A percentile compares a stretch with the other conserved stretches of the same genome.
phyloP scores from a whole-genome alignment of 1,140 invertebrate species.

The Macrostomum lignano region DNA sequence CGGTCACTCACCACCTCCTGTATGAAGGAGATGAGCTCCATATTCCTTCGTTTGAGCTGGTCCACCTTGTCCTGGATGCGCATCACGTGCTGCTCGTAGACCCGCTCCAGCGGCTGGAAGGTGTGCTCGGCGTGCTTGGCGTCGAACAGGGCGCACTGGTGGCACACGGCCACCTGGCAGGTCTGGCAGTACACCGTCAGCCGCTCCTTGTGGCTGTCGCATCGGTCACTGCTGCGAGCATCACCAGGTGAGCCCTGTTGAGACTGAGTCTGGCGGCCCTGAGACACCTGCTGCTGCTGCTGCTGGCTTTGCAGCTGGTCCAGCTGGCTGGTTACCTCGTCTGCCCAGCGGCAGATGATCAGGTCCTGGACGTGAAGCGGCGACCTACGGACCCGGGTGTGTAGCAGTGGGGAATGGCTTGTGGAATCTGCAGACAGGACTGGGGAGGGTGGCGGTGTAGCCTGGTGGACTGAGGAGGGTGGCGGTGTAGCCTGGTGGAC shows the following conservation, averaged over 20 bases:
- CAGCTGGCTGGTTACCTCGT: conserved; percentile 68
- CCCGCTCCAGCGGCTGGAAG: conserved; percentile 62
- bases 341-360: conserved; percentile 72
- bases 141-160: conserved; percentile 70
- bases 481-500: no score
- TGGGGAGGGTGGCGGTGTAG: no score
- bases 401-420: no score
- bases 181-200: conserved; percentile 68
- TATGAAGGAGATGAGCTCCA: conserved; percentile 54
- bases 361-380: conserved; percentile 59
- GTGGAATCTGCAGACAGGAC: no score
- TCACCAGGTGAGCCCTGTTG: no score
- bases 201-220: conserved; percentile 51
- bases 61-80: conserved; percentile 55
- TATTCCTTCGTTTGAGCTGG: conserved; percentile 44
- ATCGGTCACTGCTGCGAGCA: conserved; percentile 30
- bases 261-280: no score
- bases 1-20: conserved; percentile 47
- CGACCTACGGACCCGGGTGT: no score
- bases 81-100: conserved; percentile 56
- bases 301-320: conserved; percentile 43
- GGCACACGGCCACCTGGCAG: conserved; percentile 60
- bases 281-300: no score
- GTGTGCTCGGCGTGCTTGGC: conserved; percentile 58
- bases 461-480: no score